phyloP scores from a whole-genome alignment of 2,797 vertebrate genomes.

The Hyperoplus lanceolatus region DNA sequence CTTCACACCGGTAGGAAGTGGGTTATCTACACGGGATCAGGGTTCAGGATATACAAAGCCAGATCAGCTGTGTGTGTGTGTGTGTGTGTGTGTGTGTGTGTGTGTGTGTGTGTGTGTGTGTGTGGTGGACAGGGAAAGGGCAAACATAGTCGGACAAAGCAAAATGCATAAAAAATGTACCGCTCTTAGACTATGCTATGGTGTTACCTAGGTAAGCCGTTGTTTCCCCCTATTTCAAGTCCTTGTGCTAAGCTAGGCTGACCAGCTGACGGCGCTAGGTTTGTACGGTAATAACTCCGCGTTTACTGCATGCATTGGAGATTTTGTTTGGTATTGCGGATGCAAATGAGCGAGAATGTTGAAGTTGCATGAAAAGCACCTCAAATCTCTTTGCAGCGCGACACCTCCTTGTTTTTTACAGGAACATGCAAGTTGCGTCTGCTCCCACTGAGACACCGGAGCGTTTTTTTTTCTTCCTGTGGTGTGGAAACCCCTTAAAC shows the following conservation, averaged over 20 bases:
- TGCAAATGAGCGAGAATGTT: no score
- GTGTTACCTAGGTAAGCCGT: no score
- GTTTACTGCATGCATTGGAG: not conserved
- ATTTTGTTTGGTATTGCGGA: not conserved
- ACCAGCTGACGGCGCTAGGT: not conserved
- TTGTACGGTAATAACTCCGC: not conserved
- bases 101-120: not conserved
- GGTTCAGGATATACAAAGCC: slow-evolving; percentile 35
- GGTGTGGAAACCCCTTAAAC: slow-evolving; percentile 28
- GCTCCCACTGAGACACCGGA: slow-evolving; percentile 16
- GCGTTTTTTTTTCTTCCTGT: not conserved
- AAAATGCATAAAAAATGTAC: not conserved
- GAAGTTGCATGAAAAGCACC: not conserved
- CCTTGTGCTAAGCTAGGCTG: not conserved
- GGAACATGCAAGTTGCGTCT: not conserved
- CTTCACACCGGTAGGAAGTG: slow-evolving; percentile 46
- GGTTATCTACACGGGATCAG: slow-evolving; percentile 49
- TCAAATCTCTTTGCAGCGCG: slow-evolving; percentile 1
- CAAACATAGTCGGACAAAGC: not conserved
- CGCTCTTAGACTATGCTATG: no score
- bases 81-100: not conserved
- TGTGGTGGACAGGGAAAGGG: slow-evolving; percentile 4
- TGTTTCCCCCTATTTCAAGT: not conserved
- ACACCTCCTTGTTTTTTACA: slow-evolving; percentile 25
- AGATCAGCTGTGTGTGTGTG: slow-evolving; percentile 15